Base-by-base conservation (phyloP, 1,140 invertebrate species). In the Orussus abietinus region DNA sequence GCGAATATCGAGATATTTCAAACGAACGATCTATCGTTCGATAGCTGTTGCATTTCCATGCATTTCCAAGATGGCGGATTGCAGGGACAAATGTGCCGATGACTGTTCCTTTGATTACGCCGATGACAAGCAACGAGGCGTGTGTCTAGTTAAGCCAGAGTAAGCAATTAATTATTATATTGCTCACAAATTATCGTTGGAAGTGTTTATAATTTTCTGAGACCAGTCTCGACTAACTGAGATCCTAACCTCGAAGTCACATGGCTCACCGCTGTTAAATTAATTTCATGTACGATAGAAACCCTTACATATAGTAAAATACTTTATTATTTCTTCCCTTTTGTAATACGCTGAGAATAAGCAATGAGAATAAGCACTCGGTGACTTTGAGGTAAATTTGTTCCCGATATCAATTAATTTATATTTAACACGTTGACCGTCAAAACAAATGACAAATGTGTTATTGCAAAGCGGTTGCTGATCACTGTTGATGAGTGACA, bases 81-180 rank as follows among this genome's bases (percentile, higher is more conserved):
- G n/a, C 13, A 15, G n/a, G 14, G 53, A 55, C 4, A 55, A 55
- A 30, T 55, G 52, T 19, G 17, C 4, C 0, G 48, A 22, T 1
- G 45, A 55, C 14, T 55, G 48, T 49, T 51, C 48, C 0, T 55
- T 55, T 10, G 42, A 49, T 47, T 49, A 48, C 13, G 44, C 33
- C 30, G 55, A 66, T 19, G 60, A 66, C 42, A 65, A 59, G 34
- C 49, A 53, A 6, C 62, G 57, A 29, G 77, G 78, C 6, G 68
- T 79, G 38, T 80, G 78, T 42, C 57, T 67, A 47, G 77, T 80
- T 42, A 80, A 80, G 58, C 56, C 67, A 43, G 72, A 79, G 78
- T 79, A 63, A 58, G 59, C 62, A 15, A n/a, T 25, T 34, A 37
- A 37, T 14, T 29, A 37, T 25, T 13, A 31, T 15, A 6, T 7